Conservation (phyloP, 2,113 vertebrate genomes). For the Stegastes partitus region DNA sequence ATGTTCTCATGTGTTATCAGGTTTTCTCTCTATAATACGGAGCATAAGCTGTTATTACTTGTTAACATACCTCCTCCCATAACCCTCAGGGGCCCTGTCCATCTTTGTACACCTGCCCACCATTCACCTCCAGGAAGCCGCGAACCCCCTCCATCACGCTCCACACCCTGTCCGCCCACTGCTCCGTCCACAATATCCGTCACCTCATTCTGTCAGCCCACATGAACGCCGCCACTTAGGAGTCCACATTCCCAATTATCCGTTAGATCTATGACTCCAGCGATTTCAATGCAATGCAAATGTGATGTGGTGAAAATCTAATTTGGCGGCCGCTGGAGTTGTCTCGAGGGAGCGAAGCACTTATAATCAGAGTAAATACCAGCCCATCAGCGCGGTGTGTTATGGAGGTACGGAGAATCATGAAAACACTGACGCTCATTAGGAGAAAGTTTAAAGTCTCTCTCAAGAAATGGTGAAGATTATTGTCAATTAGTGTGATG, state of each 20-base stretch:
- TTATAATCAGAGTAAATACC: constrained; percentile 16
- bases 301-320: constrained; percentile 6
- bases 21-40: neutral
- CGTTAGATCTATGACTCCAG: constrained; percentile 3
- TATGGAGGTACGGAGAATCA: neutral
- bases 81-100: neutral
- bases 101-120: constrained; percentile 6
- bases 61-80: neutral
- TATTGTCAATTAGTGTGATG: neutral
- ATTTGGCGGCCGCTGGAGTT: neutral
- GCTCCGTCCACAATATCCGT: constrained; percentile 29
- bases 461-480: neutral
- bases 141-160: constrained; percentile 30
- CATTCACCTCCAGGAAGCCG: too few species aligned
- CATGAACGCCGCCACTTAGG: constrained; percentile 9
- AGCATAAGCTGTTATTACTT: neutral
- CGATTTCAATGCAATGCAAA: constrained; percentile 28
- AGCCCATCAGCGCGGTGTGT: constrained; percentile 18
- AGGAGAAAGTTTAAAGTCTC: neutral
- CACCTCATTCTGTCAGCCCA: constrained; percentile 42
- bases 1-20: neutral
- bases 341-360: neutral
- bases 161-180: neutral
- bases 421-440: constrained; percentile 10
- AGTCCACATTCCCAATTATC: constrained; percentile 13